These are phyloP conservation scores for Sterna hirundo DNA, from an alignment of 2,113 vertebrate species.

Conservation along the genomic window DNA sequence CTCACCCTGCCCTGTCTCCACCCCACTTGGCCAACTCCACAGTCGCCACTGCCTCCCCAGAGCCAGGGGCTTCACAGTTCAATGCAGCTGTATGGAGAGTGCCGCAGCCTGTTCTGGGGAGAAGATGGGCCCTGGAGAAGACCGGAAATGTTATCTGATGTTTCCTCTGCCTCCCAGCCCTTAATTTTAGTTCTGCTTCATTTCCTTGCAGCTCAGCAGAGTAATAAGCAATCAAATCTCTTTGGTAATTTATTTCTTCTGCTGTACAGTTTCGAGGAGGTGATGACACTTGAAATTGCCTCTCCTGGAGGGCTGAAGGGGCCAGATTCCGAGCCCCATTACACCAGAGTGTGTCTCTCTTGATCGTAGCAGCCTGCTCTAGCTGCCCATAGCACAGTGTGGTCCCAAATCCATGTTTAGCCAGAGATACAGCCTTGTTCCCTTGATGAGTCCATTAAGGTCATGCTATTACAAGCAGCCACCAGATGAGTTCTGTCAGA, in stretches of 20 bases:
- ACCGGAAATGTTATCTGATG: not conserved
- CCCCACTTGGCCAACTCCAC: accelerated
- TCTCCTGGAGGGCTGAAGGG: slow-evolving; percentile 45
- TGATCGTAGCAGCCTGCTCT: not conserved
- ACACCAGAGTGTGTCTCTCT: not conserved
- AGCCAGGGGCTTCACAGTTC: not conserved
- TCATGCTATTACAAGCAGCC: slow-evolving; percentile 54
- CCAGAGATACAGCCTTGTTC: not conserved
- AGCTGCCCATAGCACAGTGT: not conserved
- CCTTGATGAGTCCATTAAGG: slow-evolving; percentile 42
- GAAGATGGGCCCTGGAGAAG: not conserved
- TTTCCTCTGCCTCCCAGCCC: slow-evolving; percentile 24
- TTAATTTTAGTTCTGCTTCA: slow-evolving; percentile 62
- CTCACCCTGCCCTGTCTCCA: not conserved
- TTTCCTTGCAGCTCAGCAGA: slow-evolving; percentile 51
- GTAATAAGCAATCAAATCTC: slow-evolving; percentile 63
- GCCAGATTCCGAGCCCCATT: not conserved
- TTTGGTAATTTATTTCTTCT: slow-evolving; percentile 61
- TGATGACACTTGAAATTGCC: slow-evolving; percentile 60
- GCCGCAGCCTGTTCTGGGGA: not conserved
- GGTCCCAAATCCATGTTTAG: not conserved
- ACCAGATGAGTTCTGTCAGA: slow-evolving; percentile 46
- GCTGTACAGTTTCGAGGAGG: not conserved
- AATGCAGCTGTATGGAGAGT: not conserved
- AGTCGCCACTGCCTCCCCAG: not conserved